Conservation (phyloP, 2,113 vertebrate species). For the Pelodiscus sinensis region DNA sequence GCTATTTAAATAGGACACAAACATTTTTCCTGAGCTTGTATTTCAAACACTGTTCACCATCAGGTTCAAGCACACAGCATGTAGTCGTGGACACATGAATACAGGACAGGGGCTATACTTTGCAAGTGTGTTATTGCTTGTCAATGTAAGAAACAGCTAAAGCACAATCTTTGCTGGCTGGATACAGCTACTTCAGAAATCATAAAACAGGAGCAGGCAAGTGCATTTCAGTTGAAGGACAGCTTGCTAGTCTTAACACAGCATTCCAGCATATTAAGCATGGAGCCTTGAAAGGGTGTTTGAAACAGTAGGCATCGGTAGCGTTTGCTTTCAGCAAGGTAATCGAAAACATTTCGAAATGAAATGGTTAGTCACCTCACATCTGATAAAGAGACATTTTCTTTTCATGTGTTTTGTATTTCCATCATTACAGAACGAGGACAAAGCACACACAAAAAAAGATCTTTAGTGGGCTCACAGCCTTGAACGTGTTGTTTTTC, state of each 20-base stretch:
- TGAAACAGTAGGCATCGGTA: background rate
- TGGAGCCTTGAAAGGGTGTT: background rate
- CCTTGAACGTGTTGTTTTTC: conserved; percentile 81
- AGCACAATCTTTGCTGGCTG: background rate
- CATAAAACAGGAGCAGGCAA: background rate
- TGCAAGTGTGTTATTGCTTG: background rate
- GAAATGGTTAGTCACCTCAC: conserved; percentile 49
- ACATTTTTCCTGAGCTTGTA: background rate
- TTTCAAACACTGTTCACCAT: background rate
- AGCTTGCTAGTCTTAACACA: background rate
- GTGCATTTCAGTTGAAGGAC: background rate
- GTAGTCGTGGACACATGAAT: background rate
- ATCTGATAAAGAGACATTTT: conserved; percentile 31
- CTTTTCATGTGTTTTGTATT: conserved; percentile 65
- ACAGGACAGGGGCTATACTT: background rate
- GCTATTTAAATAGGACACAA: background rate
- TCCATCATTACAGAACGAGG: conserved; percentile 60
- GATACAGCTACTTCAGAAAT: background rate
- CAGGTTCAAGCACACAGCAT: background rate
- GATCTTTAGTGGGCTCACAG: conserved; percentile 77
- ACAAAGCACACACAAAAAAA: conserved; percentile 63
- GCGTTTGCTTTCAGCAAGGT: conserved; percentile 4
- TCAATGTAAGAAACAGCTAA: background rate
- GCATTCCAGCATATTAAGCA: background rate
- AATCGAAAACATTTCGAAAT: conserved; percentile 10